Evolutionary conservation across 64 coral and sea anemone genomes (phyloP).

Genomic region (Cladopsammia gracilis): DNA sequence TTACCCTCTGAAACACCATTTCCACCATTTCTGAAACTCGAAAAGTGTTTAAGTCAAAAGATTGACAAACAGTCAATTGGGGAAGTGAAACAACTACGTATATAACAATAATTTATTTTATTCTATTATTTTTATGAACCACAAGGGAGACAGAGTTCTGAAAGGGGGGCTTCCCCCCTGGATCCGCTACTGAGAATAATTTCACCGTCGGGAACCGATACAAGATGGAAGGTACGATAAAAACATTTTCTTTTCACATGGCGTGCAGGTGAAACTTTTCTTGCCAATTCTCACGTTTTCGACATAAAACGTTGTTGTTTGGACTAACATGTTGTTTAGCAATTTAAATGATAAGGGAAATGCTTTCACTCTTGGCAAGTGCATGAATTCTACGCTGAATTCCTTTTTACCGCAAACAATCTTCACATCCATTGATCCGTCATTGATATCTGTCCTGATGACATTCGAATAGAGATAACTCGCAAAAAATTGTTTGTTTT

Average conservation of each 20-base stretch:
- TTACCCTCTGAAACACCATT: too few species aligned
- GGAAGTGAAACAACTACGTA: too few species aligned
- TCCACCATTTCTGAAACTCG: too few species aligned
- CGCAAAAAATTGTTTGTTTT: conserved; percentile 11
- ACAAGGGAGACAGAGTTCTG: too few species aligned
- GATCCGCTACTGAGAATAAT: too few species aligned
- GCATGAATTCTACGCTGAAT: not conserved
- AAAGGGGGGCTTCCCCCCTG: too few species aligned
- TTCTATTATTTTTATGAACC: too few species aligned
- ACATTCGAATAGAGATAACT: conserved; percentile 9
- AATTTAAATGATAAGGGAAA: not conserved
- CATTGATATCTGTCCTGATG: not conserved
- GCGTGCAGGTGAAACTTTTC: not conserved
- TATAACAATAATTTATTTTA: too few species aligned
- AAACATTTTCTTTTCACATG: not conserved
- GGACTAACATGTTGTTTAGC: not conserved
- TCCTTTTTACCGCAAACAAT: not conserved
- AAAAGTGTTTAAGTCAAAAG: too few species aligned
- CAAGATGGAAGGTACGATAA: not conserved
- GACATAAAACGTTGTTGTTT: not conserved
- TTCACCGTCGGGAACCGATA: not conserved
- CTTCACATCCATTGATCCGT: conserved; percentile 4
- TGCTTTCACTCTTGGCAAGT: not conserved
- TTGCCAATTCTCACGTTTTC: not conserved
- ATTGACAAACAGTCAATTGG: too few species aligned